phyloP scores from a whole-genome alignment of 35 echinoderm and acorn worm genomes.

The Apostichopus californicus region DNA sequence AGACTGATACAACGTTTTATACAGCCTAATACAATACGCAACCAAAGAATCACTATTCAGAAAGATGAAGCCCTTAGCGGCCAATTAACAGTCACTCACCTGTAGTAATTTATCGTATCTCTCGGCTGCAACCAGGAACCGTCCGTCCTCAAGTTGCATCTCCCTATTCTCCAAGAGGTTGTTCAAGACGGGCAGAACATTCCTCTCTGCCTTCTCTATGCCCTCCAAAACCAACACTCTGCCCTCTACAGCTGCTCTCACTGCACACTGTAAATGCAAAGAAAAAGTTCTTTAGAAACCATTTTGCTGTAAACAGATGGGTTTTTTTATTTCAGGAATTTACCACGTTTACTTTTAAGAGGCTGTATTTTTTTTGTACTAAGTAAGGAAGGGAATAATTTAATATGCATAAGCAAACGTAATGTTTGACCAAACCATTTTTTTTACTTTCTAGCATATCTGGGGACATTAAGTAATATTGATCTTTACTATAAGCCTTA shows the following conservation, averaged over 20 bases:
- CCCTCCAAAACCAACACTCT: constrained; percentile 88
- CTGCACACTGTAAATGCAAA: constrained; percentile 79
- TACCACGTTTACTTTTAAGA: no score
- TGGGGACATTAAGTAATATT: no score
- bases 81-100: constrained; percentile 27
- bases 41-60: background rate
- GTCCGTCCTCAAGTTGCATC: constrained; percentile 95
- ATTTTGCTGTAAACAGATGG: no score
- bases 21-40: background rate
- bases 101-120: constrained; percentile 95
- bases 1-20: no score
- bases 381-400: no score
- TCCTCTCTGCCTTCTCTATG: constrained; percentile 95
- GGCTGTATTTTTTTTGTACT: no score
- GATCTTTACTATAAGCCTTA: background rate
- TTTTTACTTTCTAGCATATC: no score
- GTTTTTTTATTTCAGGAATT: no score
- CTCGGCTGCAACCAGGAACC: constrained; percentile 86
- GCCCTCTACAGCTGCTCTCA: constrained; percentile 84
- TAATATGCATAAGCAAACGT: no score
- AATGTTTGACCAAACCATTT: no score
- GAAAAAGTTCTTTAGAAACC: no score
- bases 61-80: no score
- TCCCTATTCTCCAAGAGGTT: constrained; percentile 96
- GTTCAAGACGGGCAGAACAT: constrained; percentile 93